Evolutionary conservation across 2,888 invertebrate species (phyloP).

Genomic region (Drosophila mimetica): DNA sequence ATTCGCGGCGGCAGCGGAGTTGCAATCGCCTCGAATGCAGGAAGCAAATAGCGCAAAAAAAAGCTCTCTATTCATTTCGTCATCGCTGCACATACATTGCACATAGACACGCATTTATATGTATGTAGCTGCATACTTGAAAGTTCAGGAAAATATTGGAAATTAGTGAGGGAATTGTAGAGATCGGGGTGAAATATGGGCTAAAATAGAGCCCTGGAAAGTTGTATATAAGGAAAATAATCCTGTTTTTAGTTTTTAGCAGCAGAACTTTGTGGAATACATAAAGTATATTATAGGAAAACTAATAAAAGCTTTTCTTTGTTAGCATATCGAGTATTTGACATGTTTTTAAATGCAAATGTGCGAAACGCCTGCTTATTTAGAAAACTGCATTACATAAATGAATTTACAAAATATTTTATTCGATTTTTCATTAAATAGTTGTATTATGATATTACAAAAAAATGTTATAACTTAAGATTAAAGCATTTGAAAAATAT

Average conservation of each 20-base stretch:
- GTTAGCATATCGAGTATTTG: conserved; percentile 36
- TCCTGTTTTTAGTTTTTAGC: too few species aligned
- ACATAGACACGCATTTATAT: conserved; percentile 26
- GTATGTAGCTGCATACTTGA: conserved; percentile 19
- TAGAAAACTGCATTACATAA: conserved; percentile 1
- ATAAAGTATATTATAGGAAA: conserved; percentile 12
- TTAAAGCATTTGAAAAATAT: too few species aligned
- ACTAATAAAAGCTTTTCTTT: conserved; percentile 37
- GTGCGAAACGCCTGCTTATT: conserved; percentile 1
- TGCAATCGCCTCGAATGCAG: conserved; percentile 59
- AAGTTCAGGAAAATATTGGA: conserved; percentile 55
- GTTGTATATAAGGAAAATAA: too few species aligned
- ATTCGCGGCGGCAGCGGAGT: conserved; percentile 37
- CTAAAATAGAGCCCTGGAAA: neutral
- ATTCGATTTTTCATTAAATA: neutral
- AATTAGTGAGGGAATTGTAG: neutral
- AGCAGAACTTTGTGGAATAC: neutral
- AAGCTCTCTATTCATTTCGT: conserved; percentile 71
- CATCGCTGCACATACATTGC: conserved; percentile 45
- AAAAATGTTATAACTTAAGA: too few species aligned
- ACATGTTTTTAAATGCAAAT: conserved; percentile 21
- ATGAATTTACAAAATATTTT: neutral
- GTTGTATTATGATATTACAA: too few species aligned
- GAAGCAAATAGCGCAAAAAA: conserved; percentile 56
- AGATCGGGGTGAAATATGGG: conserved; percentile 1